Conservation (phyloP, 2,113 vertebrate species). For the Macrotus californicus region DNA sequence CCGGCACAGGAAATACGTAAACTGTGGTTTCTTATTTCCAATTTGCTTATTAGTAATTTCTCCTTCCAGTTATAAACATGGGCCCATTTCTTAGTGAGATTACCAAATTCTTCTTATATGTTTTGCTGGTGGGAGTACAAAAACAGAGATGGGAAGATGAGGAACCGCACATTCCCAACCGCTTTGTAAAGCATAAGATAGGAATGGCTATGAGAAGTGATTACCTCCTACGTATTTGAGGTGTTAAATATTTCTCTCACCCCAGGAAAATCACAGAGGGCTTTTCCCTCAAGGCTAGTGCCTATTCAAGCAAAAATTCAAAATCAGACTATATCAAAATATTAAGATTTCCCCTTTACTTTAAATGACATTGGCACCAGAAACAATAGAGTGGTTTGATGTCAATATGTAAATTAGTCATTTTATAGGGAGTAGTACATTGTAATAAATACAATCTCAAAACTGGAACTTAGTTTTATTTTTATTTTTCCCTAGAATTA, state of each 20-base stretch:
- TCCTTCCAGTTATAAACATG: not conserved
- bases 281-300: slow-evolving; percentile 8
- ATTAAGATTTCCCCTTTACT: slow-evolving; percentile 56
- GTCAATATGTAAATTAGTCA: slow-evolving; percentile 70
- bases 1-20: not conserved
- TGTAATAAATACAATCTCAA: slow-evolving; percentile 71
- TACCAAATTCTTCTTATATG: not conserved
- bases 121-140: not conserved
- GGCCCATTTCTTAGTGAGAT: not conserved
- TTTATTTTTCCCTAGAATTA: slow-evolving; percentile 80
- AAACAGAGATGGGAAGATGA: not conserved
- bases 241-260: not conserved
- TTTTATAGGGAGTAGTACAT: slow-evolving; percentile 65
- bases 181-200: not conserved
- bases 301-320: slow-evolving; percentile 49
- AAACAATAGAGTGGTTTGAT: slow-evolving; percentile 69
- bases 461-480: slow-evolving; percentile 67
- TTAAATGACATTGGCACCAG: slow-evolving; percentile 66
- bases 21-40: not conserved
- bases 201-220: not conserved
- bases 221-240: not conserved
- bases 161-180: not conserved
- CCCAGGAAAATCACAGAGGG: not conserved
- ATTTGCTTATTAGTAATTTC: slow-evolving; percentile 11
- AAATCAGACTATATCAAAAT: slow-evolving; percentile 58